phyloP scores from a whole-genome alignment of 2,888 invertebrate species.

The Drepanosiphum platanoidis region DNA sequence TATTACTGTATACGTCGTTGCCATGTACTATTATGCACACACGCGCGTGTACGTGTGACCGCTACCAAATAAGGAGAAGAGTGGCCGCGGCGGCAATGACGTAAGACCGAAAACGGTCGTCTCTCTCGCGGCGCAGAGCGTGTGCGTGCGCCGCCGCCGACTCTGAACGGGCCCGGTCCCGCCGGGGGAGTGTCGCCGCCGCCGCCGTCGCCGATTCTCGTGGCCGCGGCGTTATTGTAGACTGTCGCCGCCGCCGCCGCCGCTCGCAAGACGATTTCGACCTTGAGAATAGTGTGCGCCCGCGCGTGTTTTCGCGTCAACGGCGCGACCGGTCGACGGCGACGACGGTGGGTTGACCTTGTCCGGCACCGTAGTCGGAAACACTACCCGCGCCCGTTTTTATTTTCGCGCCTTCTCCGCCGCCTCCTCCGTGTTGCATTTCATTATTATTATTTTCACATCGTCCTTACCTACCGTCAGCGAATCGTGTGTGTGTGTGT shows the following conservation, averaged over 20 bases:
- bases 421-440: too few species aligned
- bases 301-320: constrained; percentile 11
- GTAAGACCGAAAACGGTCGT: constrained; percentile 53
- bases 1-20: neutral
- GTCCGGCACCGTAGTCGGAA: neutral
- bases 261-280: constrained; percentile 3
- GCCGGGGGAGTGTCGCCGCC: constrained; percentile 55
- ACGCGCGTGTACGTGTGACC: constrained; percentile 32
- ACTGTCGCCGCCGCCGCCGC: neutral
- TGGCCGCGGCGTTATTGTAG: neutral
- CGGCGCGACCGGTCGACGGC: neutral
- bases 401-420: constrained; percentile 19
- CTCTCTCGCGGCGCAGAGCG: constrained; percentile 4
- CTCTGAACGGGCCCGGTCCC: constrained; percentile 53
- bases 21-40: neutral
- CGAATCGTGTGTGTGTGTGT: neutral
- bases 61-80: constrained; percentile 61
- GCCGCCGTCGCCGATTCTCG: too few species aligned
- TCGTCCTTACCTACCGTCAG: neutral
- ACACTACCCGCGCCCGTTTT: constrained; percentile 47
- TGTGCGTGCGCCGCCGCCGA: constrained; percentile 1
- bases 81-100: constrained; percentile 48
- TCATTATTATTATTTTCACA: neutral
- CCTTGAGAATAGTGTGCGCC: constrained; percentile 21
- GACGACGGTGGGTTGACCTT: constrained; percentile 12